Evolutionary conservation across 2,888 invertebrate species (phyloP).

Genomic region (Dusona sp.): DNA sequence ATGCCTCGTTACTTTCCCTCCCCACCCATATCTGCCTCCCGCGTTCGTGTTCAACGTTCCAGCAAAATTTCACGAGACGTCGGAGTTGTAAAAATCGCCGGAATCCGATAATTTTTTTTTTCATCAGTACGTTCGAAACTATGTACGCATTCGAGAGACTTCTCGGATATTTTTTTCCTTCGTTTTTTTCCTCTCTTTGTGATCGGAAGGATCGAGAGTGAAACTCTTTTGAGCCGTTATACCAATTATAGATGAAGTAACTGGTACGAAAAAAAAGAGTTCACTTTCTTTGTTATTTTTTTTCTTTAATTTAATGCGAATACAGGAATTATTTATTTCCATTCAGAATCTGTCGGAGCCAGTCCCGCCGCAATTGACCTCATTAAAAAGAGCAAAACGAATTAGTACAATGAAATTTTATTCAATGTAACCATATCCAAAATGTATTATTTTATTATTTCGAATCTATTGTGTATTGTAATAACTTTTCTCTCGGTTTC

Average conservation of each 20-base stretch:
- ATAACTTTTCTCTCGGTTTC: no score
- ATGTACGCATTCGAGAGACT: conserved; percentile 2
- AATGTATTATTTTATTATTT: no score
- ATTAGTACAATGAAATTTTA: not conserved
- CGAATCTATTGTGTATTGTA: no score
- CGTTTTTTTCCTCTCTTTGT: not conserved
- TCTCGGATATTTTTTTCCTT: not conserved
- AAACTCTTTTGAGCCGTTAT: conserved; percentile 30
- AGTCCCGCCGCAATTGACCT: not conserved
- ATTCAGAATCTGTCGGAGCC: not conserved
- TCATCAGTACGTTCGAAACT: not conserved
- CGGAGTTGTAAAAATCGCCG: conserved; percentile 43
- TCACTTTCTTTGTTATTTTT: not conserved
- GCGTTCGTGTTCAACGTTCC: conserved; percentile 49
- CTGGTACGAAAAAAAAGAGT: conserved; percentile 1
- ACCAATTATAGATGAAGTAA: conserved; percentile 30
- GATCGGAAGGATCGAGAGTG: conserved; percentile 15
- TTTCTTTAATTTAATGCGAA: not conserved
- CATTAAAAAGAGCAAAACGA: not conserved
- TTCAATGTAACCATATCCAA: not conserved
- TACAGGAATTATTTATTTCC: not conserved
- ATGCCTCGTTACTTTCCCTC: conserved; percentile 42
- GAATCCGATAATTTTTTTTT: conserved; percentile 40
- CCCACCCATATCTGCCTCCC: not conserved
- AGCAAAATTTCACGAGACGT: conserved; percentile 49